These are phyloP conservation scores for Coenonympha arcania DNA, from an alignment of 2,888 invertebrate species.

Conservation along the genomic window DNA sequence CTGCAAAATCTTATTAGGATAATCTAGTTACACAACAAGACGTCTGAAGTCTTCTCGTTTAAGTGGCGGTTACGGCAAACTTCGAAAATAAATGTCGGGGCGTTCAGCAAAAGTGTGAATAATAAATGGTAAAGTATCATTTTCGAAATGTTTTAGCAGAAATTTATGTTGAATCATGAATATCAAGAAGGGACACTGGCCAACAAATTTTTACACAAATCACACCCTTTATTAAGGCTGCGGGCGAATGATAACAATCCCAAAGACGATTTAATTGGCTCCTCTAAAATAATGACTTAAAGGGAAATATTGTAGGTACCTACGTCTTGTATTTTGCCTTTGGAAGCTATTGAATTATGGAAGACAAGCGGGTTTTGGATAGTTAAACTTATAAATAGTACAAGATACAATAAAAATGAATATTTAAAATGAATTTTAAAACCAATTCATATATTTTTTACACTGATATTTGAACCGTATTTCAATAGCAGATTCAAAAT, in stretches of 20 bases:
- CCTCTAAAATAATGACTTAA: constrained; percentile 8
- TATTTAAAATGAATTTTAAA: too few relatives aligned
- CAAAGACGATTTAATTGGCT: constrained; percentile 12
- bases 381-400: too few relatives aligned
- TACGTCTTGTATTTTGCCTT: background rate
- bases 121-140: constrained; percentile 59
- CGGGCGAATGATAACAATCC: constrained; percentile 9
- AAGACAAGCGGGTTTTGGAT: background rate
- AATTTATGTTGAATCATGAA: constrained; percentile 16
- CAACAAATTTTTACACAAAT: constrained; percentile 11
- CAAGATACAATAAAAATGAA: too few relatives aligned
- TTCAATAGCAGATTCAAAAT: background rate
- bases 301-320: background rate
- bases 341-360: background rate
- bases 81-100: constrained; percentile 57
- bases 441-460: too few relatives aligned
- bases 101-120: constrained; percentile 56
- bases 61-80: constrained; percentile 55
- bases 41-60: constrained; percentile 44
- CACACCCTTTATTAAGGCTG: constrained; percentile 17
- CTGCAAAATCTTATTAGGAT: constrained; percentile 38
- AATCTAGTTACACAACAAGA: constrained; percentile 42
- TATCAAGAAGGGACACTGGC: constrained; percentile 2
- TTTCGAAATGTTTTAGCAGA: constrained; percentile 28
- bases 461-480: background rate